These are phyloP conservation scores for Heteromormyrus szaboi DNA, from an alignment of 2,797 vertebrate species.

Conservation along the genomic window DNA sequence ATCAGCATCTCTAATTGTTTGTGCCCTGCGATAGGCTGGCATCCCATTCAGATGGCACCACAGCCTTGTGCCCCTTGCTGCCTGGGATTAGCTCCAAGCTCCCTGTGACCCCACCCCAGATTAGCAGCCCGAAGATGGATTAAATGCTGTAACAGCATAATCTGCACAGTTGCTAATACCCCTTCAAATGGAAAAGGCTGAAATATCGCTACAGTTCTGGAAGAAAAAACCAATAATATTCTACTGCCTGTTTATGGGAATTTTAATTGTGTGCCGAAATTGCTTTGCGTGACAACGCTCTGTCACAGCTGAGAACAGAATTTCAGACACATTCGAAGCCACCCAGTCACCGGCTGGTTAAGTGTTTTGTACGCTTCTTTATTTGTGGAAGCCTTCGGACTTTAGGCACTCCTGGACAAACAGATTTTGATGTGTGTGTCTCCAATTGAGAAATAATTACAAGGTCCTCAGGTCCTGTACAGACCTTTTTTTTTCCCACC, in stretches of 20 bases:
- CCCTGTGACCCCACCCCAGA: neutral
- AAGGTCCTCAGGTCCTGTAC: neutral
- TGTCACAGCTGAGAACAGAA: neutral
- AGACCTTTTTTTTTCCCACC: neutral
- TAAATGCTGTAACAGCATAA: neutral
- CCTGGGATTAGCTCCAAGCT: neutral
- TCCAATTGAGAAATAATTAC: neutral
- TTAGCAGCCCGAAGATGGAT: neutral
- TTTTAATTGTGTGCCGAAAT: slow-evolving; percentile 2
- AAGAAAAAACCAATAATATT: neutral
- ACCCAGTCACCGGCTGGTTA: neutral
- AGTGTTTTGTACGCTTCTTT: neutral
- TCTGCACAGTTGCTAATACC: neutral
- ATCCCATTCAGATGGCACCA: neutral
- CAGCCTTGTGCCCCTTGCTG: neutral
- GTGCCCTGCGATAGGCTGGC: neutral
- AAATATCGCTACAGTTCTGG: neutral
- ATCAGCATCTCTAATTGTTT: neutral
- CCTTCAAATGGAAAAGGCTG: neutral
- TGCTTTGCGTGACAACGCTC: neutral
- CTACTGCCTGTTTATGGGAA: neutral
- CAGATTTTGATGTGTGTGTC: neutral
- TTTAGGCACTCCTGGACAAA: neutral
- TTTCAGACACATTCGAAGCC: neutral
- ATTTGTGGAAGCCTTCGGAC: neutral